phyloP scores from a whole-genome alignment of 1,140 invertebrate species.

The Drosophila mauritiana region DNA sequence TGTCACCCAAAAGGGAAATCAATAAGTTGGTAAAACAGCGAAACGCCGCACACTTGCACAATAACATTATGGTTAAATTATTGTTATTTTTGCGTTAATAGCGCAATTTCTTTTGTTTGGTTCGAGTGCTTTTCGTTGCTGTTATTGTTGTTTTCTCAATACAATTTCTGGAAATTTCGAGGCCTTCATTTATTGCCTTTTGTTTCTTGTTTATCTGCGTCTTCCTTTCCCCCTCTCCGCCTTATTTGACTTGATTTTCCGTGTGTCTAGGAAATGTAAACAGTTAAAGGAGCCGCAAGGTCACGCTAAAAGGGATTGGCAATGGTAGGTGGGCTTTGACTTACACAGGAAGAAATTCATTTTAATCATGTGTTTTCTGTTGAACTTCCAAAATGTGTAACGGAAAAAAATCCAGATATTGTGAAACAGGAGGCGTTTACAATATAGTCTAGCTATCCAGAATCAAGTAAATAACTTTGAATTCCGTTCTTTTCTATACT shows the following conservation, averaged over 20 bases:
- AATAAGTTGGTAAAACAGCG: slow-evolving; percentile 68
- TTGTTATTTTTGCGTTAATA: neutral
- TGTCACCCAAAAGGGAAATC: slow-evolving; percentile 67
- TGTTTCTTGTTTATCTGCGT: slow-evolving; percentile 8
- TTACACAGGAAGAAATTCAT: neutral
- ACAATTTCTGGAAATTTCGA: slow-evolving; percentile 6
- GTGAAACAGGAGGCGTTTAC: no score
- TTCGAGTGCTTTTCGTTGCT: no score
- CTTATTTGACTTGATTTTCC: neutral
- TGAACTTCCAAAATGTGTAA: no score
- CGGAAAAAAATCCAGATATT: no score
- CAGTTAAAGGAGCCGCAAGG: slow-evolving; percentile 28
- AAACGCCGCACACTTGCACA: slow-evolving; percentile 33
- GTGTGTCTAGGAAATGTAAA: slow-evolving; percentile 8
- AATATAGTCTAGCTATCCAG: no score
- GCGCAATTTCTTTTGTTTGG: neutral
- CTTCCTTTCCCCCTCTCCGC: neutral
- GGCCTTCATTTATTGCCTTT: neutral
- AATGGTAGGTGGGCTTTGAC: neutral
- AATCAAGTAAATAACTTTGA: no score
- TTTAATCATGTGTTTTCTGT: neutral
- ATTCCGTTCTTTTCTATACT: no score
- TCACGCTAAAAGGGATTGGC: slow-evolving; percentile 17
- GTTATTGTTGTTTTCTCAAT: neutral
- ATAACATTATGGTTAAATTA: neutral